Percentiles rank a stretch among this genome's conserved stretches.
Evolutionary conservation across 2,113 vertebrate genomes (phyloP).

Genomic region (Pogona vitticeps): DNA sequence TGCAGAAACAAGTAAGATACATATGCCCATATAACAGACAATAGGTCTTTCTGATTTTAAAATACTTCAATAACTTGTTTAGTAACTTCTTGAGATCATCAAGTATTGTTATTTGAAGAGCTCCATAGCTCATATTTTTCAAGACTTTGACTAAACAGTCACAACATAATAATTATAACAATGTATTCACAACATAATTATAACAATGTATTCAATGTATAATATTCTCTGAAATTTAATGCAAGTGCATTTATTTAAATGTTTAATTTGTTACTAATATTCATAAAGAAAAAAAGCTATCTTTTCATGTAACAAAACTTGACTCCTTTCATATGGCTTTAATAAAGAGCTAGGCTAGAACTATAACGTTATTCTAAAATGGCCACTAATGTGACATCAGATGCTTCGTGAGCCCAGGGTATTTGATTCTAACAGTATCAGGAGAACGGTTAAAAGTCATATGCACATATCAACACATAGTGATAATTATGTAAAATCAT

Average conservation of each 20-base stretch:
- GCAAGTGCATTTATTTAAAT: neutral
- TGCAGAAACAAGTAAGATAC: neutral
- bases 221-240: neutral
- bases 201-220: neutral
- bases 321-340: neutral
- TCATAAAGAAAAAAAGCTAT: neutral
- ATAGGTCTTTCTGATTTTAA: rapidly evolving
- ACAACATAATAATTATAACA: neutral
- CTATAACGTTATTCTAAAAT: rapidly evolving
- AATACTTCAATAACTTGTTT: slow-evolving; percentile 19
- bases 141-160: neutral
- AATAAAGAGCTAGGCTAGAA: neutral
- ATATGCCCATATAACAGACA: neutral
- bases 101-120: neutral
- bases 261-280: neutral
- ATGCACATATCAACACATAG: rapidly evolving
- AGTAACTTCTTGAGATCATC: slow-evolving; percentile 28
- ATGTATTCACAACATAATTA: neutral
- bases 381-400: neutral
- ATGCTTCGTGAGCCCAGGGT: rapidly evolving
- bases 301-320: neutral
- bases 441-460: rapidly evolving
- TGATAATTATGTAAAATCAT: neutral
- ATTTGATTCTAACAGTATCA: rapidly evolving
- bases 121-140: neutral